Evolutionary conservation across 1,140 invertebrate genomes (phyloP).

Genomic region (Spodoptera litura): DNA sequence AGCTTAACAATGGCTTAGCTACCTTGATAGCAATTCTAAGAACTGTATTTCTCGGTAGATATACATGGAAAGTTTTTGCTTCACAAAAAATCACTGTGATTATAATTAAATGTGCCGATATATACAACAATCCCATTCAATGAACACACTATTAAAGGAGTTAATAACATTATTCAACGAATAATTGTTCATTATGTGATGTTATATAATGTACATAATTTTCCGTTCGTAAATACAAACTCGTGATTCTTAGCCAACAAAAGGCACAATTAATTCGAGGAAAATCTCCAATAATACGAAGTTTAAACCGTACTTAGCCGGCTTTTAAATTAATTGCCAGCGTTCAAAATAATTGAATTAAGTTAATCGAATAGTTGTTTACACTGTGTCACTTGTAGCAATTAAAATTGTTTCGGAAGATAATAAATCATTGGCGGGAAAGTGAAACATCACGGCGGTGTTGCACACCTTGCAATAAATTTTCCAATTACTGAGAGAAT

Average conservation of each 20-base stretch:
- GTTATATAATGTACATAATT: background rate
- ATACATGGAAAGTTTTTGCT: too few species aligned
- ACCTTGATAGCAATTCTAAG: too few species aligned
- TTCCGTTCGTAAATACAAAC: background rate
- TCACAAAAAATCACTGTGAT: too few species aligned
- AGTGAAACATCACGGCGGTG: slow-evolving; percentile 83
- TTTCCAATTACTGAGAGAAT: slow-evolving; percentile 82
- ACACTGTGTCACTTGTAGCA: slow-evolving; percentile 83
- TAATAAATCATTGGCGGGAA: slow-evolving; percentile 83
- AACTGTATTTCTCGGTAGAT: too few species aligned
- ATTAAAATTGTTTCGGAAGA: slow-evolving; percentile 85
- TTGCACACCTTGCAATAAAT: slow-evolving; percentile 85
- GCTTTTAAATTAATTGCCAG: slow-evolving; percentile 80
- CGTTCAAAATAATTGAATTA: slow-evolving; percentile 80
- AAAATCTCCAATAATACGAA: slow-evolving; percentile 50
- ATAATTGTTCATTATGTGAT: background rate
- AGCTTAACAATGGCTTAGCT: too few species aligned
- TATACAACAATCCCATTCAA: too few species aligned
- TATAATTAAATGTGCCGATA: too few species aligned
- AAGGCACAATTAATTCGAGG: slow-evolving; percentile 26
- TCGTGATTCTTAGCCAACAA: slow-evolving; percentile 3
- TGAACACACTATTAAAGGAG: too few species aligned
- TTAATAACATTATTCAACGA: too few species aligned
- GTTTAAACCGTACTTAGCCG: slow-evolving; percentile 67
- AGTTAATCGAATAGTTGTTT: slow-evolving; percentile 86